Evolutionary conservation across 1,140 invertebrate species (phyloP).

Genomic region (Drosophila kikkawai): DNA sequence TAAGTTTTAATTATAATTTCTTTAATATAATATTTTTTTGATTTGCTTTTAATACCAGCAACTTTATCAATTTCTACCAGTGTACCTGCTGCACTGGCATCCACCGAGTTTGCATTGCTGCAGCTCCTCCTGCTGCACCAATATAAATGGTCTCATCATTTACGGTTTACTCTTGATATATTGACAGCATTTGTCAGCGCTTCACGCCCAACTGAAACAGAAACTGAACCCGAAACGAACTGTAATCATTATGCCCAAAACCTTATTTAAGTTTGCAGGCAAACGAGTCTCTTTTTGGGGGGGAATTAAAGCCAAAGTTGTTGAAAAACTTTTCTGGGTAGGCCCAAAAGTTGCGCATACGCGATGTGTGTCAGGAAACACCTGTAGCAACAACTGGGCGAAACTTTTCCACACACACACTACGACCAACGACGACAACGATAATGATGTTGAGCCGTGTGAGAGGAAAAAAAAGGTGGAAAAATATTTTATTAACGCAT

Average conservation of each 20-base stretch:
- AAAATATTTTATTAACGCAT: conserved; percentile 64
- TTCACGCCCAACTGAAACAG: conserved; percentile 36
- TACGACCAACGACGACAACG: not conserved
- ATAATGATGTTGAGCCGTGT: conserved; percentile 52
- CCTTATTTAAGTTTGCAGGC: conserved; percentile 1
- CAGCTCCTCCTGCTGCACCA: conserved; percentile 43
- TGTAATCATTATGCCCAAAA: conserved; percentile 17
- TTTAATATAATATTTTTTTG: not conserved
- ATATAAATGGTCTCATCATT: conserved; percentile 76
- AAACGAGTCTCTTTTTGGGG: not conserved
- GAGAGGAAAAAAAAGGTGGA: not conserved
- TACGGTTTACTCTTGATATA: conserved; percentile 70
- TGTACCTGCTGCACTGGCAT: conserved; percentile 20
- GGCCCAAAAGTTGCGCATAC: conserved; percentile 47
- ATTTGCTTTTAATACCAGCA: not conserved
- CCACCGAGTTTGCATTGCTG: conserved; percentile 13
- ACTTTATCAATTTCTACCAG: not conserved
- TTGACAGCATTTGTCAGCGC: conserved; percentile 76
- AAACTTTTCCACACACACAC: conserved; percentile 29
- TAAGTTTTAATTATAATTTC: not conserved
- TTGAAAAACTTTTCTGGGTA: conserved; percentile 44
- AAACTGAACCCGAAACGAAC: conserved; percentile 24
- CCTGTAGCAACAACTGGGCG: conserved; percentile 43
- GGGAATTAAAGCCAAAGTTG: conserved; percentile 45
- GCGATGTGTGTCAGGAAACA: conserved; percentile 53